Evolutionary conservation across 2,888 invertebrate genomes (phyloP).

Genomic region (Lysandra bellargus): DNA sequence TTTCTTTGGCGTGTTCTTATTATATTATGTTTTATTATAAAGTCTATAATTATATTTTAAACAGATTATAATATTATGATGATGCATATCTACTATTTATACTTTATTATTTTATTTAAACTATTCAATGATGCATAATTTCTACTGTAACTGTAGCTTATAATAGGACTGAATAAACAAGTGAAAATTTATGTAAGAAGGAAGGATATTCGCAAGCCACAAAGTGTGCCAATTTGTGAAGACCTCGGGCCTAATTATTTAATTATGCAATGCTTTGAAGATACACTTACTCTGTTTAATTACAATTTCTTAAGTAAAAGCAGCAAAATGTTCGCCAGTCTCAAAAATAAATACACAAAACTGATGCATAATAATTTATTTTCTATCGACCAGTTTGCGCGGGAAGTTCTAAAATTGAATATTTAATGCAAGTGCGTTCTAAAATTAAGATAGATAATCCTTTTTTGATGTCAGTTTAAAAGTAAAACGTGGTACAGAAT

Average conservation of each 20-base stretch:
- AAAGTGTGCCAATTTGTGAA: neutral
- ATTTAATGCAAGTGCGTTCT: too few relatives aligned
- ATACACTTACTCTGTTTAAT: neutral
- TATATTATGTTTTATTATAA: too few relatives aligned
- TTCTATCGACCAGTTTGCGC: too few relatives aligned
- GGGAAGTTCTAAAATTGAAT: too few relatives aligned
- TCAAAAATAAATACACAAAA: neutral
- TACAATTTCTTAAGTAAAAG: neutral
- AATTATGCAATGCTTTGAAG: neutral
- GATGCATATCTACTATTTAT: too few relatives aligned
- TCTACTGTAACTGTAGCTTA: neutral
- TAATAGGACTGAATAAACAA: neutral
- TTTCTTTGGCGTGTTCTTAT: too few relatives aligned
- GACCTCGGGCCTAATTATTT: conserved; percentile 3
- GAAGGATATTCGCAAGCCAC: neutral
- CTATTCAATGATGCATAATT: neutral
- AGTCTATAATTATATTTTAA: too few relatives aligned
- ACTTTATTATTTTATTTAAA: neutral
- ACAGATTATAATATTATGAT: too few relatives aligned
- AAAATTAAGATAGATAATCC: too few relatives aligned
- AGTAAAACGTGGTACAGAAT: too few relatives aligned
- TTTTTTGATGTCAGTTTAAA: too few relatives aligned
- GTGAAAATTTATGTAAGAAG: neutral
- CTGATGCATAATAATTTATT: too few relatives aligned
- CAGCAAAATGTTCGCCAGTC: neutral